Conservation (phyloP, 2,888 invertebrate genomes). For the Reticulitermes lucifugus region DNA sequence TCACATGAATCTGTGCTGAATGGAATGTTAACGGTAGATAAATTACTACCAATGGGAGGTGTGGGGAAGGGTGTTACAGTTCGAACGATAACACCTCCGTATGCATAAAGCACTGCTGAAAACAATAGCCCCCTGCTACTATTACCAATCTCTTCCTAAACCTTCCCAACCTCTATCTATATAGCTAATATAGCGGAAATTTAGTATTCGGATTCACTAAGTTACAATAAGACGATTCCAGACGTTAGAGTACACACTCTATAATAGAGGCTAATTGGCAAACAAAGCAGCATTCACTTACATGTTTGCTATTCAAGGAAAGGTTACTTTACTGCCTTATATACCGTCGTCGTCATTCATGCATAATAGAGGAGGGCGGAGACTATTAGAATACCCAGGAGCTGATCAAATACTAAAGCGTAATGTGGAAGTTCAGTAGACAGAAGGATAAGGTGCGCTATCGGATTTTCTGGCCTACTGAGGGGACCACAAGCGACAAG, state of each 20-base stretch:
- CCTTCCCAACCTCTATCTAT: constrained; percentile 17
- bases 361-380: constrained; percentile 20
- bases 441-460: no score
- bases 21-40: constrained; percentile 30
- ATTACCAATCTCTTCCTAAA: constrained; percentile 17
- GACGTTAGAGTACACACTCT: constrained; percentile 20
- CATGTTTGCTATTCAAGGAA: constrained; percentile 40
- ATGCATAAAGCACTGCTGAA: constrained; percentile 43
- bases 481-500: no score
- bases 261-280: constrained; percentile 45
- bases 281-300: constrained; percentile 45
- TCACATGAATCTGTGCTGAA: background rate
- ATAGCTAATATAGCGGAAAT: constrained; percentile 43
- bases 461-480: no score
- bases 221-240: constrained; percentile 40
- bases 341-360: constrained; percentile 15
- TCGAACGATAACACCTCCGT: constrained; percentile 38
- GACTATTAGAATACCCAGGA: constrained; percentile 26
- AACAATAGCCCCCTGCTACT: constrained; percentile 38
- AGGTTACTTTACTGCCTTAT: constrained; percentile 33
- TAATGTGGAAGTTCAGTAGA: background rate
- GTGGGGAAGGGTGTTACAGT: constrained; percentile 13
- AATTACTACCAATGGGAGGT: constrained; percentile 35
- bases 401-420: constrained; percentile 13
- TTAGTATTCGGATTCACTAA: constrained; percentile 40